A percentile compares a stretch with the other conserved stretches of the same genome.
Evolutionary conservation across 2,113 vertebrate genomes (phyloP).

Genomic region (human (Homo sapiens)): DNA sequence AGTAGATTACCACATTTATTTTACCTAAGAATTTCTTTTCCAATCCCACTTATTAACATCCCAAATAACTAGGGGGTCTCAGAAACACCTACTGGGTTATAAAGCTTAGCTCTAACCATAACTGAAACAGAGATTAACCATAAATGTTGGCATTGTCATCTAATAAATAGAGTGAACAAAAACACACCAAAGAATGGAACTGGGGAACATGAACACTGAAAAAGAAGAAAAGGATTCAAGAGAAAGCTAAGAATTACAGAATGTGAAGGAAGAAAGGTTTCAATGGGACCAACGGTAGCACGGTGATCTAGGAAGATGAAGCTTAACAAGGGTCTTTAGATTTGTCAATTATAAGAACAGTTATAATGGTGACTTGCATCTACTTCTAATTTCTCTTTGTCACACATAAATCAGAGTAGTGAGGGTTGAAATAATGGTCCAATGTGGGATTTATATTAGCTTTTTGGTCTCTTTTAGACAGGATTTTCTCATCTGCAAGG

Average conservation of each 20-base stretch:
- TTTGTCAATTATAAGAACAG: no score
- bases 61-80: not conserved
- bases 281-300: not conserved
- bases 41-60: not conserved
- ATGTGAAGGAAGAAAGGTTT: not conserved
- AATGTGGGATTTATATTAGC: not conserved
- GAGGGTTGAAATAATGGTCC: not conserved
- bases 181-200: not conserved
- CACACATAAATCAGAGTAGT: not conserved
- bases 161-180: not conserved
- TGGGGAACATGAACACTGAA: not conserved
- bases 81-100: not conserved
- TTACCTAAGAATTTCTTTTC: constrained; percentile 24
- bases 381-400: not conserved
- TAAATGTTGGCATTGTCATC: not conserved
- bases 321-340: not conserved
- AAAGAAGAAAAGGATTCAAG: not conserved
- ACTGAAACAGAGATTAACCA: not conserved
- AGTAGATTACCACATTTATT: not conserved
- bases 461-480: not conserved
- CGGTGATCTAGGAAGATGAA: not conserved
- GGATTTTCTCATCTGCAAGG: constrained; percentile 17
- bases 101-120: not conserved
- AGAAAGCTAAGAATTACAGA: not conserved
- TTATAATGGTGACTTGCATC: not conserved